phyloP scores from a whole-genome alignment of 2,113 vertebrate genomes.

The Vulpes ferrilata region DNA sequence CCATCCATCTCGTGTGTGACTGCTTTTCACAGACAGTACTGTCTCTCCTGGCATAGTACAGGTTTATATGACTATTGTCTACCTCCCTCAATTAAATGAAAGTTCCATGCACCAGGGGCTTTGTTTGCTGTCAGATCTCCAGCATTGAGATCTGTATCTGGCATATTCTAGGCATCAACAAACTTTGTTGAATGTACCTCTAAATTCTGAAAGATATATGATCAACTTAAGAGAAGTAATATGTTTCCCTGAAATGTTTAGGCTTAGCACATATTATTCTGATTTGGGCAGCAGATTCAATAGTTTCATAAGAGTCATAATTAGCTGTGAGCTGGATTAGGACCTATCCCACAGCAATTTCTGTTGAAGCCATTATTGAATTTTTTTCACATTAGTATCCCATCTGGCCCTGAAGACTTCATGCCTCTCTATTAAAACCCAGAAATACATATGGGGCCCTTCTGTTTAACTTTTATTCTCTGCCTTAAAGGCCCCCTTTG shows the following conservation, averaged over 20 bases:
- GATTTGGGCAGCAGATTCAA: neutral
- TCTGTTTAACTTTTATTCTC: constrained; percentile 54
- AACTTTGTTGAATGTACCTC: neutral
- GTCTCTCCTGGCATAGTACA: neutral
- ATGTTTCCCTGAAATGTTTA: neutral
- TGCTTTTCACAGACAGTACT: neutral
- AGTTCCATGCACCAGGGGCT: neutral
- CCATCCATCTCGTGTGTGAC: neutral
- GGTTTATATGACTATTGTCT: neutral
- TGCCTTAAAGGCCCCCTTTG: neutral
- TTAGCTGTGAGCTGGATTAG: neutral
- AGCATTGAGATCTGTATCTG: neutral
- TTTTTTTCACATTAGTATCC: constrained; percentile 41
- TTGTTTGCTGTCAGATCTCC: neutral
- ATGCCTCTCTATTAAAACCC: constrained; percentile 32
- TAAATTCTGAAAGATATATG: constrained; percentile 33
- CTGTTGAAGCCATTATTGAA: constrained; percentile 28
- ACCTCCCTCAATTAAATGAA: neutral
- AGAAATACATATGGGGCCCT: neutral
- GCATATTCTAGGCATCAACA: neutral
- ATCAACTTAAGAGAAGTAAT: neutral
- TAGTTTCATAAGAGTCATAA: neutral
- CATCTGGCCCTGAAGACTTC: neutral
- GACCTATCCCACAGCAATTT: constrained; percentile 1
- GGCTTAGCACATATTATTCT: neutral